Base-by-base conservation (phyloP, 2,113 vertebrate species). In the Hippocampus comes region DNA sequence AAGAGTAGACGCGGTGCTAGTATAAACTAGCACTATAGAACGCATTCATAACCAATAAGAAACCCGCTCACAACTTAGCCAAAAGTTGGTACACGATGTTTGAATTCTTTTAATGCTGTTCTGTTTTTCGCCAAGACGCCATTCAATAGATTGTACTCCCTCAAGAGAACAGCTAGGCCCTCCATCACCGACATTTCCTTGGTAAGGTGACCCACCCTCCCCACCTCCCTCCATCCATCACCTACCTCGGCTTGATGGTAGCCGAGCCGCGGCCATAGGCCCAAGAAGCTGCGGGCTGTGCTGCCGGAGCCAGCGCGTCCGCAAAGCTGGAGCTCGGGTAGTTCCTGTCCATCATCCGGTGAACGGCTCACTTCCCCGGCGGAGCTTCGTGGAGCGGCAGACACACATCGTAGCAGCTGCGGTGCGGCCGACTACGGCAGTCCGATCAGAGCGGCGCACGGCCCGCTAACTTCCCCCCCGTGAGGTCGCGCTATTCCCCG, bases 291-390 rank as follows among this genome's bases (percentile, higher is more conserved):
- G 91, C 92, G 92, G 87, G 87, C 81, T 94, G 93, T 86, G 93
- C 86, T 87, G 93, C 91, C 68, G 92, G 82, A 83, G 91, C 91
- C 89, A 93, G 92, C 91, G 94, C 90, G 86, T 95, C 95, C 77
- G 93, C 88, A 80, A 96, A 96, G 94, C 92, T 92, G 79, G 95
- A 92, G 89, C 93, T 90, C 92, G 94, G 91, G 92, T 95, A 97
- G 90, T 93, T 95, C 91, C 94, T 94, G 91, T 97, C 96, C 96
- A 97, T 97, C 93, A 93, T 93, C 92, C 93, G 93, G 93, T 91
- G 80, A 88, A 81, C 83, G 89, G 81, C 81, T 87, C 90, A 70
- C 87, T 89, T 92, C 88, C 86, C 86, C 78, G 76, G 75, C 73
- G 79, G 87, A 89, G 90, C 88, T 91, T 86, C 81, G 79, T 80